phyloP scores from a whole-genome alignment of 2,888 invertebrate species.

The Caenorhabditis japonica region DNA sequence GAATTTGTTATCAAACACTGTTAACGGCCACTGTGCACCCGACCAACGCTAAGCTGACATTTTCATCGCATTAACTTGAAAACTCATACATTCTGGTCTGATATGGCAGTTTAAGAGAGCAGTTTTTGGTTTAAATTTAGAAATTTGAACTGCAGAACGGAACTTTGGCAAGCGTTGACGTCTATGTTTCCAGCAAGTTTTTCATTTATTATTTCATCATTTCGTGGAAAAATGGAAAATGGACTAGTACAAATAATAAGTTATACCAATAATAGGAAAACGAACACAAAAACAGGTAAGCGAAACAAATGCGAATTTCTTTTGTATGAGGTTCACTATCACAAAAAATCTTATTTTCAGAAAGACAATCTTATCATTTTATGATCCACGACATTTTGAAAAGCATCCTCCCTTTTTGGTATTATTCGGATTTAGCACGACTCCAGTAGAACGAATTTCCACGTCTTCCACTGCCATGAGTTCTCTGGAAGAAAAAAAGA shows the following conservation, averaged over 20 bases:
- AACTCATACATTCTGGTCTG: slow-evolving; percentile 3
- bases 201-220: not conserved
- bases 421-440: slow-evolving; percentile 59
- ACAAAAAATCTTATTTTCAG: too few relatives aligned
- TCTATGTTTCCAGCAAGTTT: too few relatives aligned
- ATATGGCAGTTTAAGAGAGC: slow-evolving; percentile 19
- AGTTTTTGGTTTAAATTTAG: slow-evolving; percentile 21
- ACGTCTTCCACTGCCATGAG: slow-evolving; percentile 72
- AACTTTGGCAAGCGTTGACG: not conserved
- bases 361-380: too few relatives aligned
- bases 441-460: slow-evolving; percentile 67
- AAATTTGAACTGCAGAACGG: not conserved
- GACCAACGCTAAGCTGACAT: slow-evolving; percentile 46
- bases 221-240: not conserved
- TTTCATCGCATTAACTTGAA: slow-evolving; percentile 43
- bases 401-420: slow-evolving; percentile 64
- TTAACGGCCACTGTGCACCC: slow-evolving; percentile 48
- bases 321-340: too few relatives aligned
- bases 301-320: too few relatives aligned
- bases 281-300: too few relatives aligned
- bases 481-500: slow-evolving; percentile 59
- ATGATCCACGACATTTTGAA: slow-evolving; percentile 57
- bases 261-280: too few relatives aligned
- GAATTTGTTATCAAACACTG: slow-evolving; percentile 26
- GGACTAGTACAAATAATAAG: not conserved